Percentiles rank a stretch among this genome's conserved stretches.
These are phyloP conservation scores for Calosoma granatense DNA, from an alignment of 1,140 invertebrate genomes.

Conservation along the genomic window DNA sequence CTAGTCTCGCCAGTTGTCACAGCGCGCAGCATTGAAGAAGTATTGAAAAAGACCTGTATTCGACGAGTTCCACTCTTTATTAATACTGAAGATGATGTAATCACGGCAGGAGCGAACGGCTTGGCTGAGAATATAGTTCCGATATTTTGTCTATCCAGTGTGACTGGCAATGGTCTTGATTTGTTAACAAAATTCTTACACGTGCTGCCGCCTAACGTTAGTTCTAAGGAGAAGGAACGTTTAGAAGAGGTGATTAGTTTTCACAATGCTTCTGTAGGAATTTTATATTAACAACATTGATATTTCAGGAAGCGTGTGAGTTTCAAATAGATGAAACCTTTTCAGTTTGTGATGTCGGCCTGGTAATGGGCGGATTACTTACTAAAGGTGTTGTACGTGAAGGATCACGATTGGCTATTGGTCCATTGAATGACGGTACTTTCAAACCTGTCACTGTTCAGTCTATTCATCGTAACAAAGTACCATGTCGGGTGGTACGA, in stretches of 20 bases:
- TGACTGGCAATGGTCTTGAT: constrained; percentile 76
- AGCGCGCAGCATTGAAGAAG: constrained; percentile 48
- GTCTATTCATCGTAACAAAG: constrained; percentile 83
- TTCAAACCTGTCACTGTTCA: constrained; percentile 70
- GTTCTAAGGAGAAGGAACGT: constrained; percentile 57
- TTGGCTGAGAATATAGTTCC: constrained; percentile 61
- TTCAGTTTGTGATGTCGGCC: constrained; percentile 61
- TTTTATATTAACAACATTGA: constrained; percentile 12
- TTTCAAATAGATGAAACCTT: constrained; percentile 94
- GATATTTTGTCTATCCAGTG: constrained; percentile 91
- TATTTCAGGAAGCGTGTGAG: constrained; percentile 56
- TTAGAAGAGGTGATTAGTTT: constrained; percentile 46
- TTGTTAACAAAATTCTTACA: constrained; percentile 71
- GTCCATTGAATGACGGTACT: constrained; percentile 74
- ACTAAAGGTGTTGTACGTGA: constrained; percentile 78
- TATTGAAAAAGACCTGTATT: constrained; percentile 46
- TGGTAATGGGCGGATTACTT: constrained; percentile 81
- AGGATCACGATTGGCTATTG: constrained; percentile 60
- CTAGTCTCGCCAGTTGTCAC: constrained; percentile 51
- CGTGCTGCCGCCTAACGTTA: constrained; percentile 58
- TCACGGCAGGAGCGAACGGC: constrained; percentile 53
- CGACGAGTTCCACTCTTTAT: constrained; percentile 51
- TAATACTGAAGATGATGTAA: constrained; percentile 58
- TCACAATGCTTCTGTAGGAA: constrained; percentile 9
- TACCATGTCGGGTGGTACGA: constrained; percentile 73